These are phyloP conservation scores for Acleris sparsana DNA, from an alignment of 2,888 invertebrate species.

Conservation along the genomic window DNA sequence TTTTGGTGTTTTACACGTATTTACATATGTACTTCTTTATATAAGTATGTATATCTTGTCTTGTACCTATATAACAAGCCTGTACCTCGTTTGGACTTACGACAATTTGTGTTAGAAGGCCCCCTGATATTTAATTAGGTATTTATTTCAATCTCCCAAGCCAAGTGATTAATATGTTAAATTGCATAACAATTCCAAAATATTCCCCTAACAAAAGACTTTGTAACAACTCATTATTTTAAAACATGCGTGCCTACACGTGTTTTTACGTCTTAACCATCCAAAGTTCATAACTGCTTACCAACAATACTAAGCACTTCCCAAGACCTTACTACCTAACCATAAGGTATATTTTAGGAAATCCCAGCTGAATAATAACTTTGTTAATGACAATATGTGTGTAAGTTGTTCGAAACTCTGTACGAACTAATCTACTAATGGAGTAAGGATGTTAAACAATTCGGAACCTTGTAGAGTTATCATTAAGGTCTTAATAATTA, in stretches of 20 bases:
- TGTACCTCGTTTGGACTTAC: no score
- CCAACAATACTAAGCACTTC: conserved; percentile 1
- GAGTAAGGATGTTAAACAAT: conserved; percentile 44
- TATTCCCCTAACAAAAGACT: conserved; percentile 40
- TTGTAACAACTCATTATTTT: conserved; percentile 50
- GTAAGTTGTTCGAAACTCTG: conserved; percentile 55
- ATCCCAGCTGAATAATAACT: conserved; percentile 21
- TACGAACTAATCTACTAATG: conserved; percentile 71
- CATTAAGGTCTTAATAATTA: conserved; percentile 43
- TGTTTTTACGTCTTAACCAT: conserved; percentile 43
- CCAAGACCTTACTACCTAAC: neutral
- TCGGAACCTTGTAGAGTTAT: conserved; percentile 50
- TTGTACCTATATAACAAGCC: no score
- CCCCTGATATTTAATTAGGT: no score
- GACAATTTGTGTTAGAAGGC: no score
- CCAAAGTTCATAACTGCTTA: conserved; percentile 26
- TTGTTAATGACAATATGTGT: conserved; percentile 52
- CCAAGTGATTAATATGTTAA: no score
- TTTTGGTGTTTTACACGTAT: no score
- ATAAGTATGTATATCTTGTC: no score
- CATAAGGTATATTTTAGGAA: conserved; percentile 4
- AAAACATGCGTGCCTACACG: conserved; percentile 43
- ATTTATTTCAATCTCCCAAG: no score
- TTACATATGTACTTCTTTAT: no score
- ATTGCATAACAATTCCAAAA: conserved; percentile 14